These are phyloP conservation scores for Drosophila atripex DNA, from an alignment of 2,888 invertebrate genomes.

Conservation along the genomic window DNA sequence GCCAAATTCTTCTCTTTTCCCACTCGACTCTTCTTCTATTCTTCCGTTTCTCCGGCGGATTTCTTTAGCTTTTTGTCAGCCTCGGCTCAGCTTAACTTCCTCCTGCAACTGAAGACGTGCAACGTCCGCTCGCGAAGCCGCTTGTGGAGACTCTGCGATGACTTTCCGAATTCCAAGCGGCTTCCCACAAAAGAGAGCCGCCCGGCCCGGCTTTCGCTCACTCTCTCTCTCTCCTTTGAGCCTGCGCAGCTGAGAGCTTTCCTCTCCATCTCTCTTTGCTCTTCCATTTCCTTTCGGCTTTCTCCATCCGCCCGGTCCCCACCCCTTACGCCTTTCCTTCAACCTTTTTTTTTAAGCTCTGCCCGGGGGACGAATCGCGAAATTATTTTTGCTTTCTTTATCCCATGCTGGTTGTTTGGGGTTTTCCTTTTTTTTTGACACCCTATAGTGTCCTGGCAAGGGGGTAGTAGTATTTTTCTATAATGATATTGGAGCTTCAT, in stretches of 20 bases:
- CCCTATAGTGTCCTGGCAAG: conserved; percentile 8
- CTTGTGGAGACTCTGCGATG: conserved; percentile 71
- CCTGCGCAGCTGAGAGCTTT: conserved; percentile 15
- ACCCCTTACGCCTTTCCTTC: conserved; percentile 10
- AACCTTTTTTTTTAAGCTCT: conserved; percentile 51
- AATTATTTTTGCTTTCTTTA: conserved; percentile 73
- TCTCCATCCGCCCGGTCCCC: background rate
- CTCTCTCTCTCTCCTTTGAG: conserved; percentile 6
- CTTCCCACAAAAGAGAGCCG: conserved; percentile 34
- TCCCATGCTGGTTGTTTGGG: conserved; percentile 54
- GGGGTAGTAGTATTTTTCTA: background rate
- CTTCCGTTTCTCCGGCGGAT: conserved; percentile 15
- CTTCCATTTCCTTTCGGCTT: background rate
- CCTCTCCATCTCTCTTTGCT: background rate
- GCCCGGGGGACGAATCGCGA: conserved; percentile 77
- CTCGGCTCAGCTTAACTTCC: conserved; percentile 13
- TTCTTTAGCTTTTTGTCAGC: no score
- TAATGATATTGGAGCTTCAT: no score
- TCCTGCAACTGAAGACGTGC: conserved; percentile 40
- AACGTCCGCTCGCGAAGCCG: conserved; percentile 72
- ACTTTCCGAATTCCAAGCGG: conserved; percentile 5
- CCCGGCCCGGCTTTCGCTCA: background rate
- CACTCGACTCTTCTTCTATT: conserved; percentile 3
- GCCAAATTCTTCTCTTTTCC: conserved; percentile 10
- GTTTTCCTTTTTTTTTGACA: conserved; percentile 25